Base-by-base conservation (phyloP, 2,888 invertebrate genomes). In the Osmoderma eremita region DNA sequence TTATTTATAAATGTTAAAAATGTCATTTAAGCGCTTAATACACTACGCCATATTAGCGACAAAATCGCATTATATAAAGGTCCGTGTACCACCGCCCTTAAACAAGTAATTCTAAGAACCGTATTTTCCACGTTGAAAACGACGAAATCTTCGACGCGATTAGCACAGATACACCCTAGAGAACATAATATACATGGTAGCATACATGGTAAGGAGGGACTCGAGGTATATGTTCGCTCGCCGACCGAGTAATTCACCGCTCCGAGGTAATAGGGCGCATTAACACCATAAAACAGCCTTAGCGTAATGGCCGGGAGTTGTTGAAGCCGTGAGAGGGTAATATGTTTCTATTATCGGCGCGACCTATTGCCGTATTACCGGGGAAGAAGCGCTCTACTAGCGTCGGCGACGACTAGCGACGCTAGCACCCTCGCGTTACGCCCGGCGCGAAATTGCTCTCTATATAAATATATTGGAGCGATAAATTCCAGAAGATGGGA, bases 271-370 rank as follows among this genome's bases (percentile, higher is more conserved):
- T 80, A 80, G 80, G 78, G 80, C 81, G 80, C 82, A 82, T 82
- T 82, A 82, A 80, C 82, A 80, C 81, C 81, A 81, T 83, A 82
- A 83, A 83, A 77, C 81, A 82, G 81, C 79, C 82, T 82, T 81
- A 80, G 77, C 75, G 80, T 82, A 82, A 82, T 82, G 80, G 81
- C 78, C 76, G 76, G 76, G 78, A 81, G 79, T 81, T 80, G 81
- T 80, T 81, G 80, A 81, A 81, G 80, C 80, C 79, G 80, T 78
- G 80, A 81, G 81, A 81, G 80, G 81, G 82, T 82, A 82, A 82
- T 83, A 82, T 81, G 82, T 83, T 82, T 82, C 82, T 82, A 83
- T 83, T 83, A 83, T 81, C 81, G 78, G 79, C 75, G 78, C 79
- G 78, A 80, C 80, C 80, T 80, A 80, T 79, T 79, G 77, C 78